These are phyloP conservation scores for Paedocypris sp. DNA, from an alignment of 2,113 vertebrate species.

Conservation along the genomic window DNA sequence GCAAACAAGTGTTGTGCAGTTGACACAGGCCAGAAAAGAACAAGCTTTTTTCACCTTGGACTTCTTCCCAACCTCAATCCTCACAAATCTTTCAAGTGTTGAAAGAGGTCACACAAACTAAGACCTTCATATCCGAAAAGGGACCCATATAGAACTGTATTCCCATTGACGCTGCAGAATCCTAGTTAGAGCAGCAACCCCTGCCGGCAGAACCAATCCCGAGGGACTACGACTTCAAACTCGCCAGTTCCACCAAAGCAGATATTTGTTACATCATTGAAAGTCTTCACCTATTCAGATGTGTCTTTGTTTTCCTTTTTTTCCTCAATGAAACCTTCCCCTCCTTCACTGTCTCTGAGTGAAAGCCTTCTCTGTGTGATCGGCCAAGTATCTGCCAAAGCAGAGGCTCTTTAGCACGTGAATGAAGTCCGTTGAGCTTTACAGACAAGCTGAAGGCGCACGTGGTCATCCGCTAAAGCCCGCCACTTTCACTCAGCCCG, in stretches of 20 bases:
- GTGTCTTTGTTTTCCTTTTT: constrained; percentile 22
- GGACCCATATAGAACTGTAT: constrained; percentile 2
- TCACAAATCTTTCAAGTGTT: background rate
- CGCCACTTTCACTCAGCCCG: constrained; percentile 59
- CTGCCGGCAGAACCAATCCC: background rate
- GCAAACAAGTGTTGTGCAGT: background rate
- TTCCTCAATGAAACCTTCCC: constrained; percentile 38
- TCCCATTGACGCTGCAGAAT: background rate
- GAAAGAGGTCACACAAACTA: constrained; percentile 1
- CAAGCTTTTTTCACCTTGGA: background rate
- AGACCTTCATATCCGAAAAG: background rate
- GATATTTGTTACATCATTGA: constrained; percentile 43
- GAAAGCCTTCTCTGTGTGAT: constrained; percentile 68
- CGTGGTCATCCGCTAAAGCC: constrained; percentile 63
- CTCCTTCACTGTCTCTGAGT: constrained; percentile 62
- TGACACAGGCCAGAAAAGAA: background rate
- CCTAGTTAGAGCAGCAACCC: background rate
- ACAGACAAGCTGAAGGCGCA: constrained; percentile 53
- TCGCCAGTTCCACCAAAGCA: constrained; percentile 44
- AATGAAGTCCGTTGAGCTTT: constrained; percentile 64
- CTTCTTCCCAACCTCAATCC: background rate
- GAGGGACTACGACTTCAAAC: too few relatives aligned
- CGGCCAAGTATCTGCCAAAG: constrained; percentile 77
- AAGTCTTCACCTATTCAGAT: constrained; percentile 45
- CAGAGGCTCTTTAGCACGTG: constrained; percentile 64